These are phyloP conservation scores for Drosophila paulistorum DNA, from an alignment of 1,140 invertebrate species.

Conservation along the genomic window DNA sequence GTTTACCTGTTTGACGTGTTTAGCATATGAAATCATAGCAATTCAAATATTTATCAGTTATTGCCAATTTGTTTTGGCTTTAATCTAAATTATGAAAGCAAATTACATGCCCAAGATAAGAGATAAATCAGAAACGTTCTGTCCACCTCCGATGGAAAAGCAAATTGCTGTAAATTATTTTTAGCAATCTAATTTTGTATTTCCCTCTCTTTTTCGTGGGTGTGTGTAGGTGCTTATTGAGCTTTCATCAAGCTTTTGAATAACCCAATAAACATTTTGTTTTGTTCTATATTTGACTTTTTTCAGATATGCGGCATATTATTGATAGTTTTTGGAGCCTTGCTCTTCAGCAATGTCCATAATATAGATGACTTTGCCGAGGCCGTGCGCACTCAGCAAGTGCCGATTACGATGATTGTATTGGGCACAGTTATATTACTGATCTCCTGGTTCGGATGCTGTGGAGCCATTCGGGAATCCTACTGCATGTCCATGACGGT, in stretches of 20 bases:
- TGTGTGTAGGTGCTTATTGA: neutral
- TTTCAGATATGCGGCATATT: constrained; percentile 86
- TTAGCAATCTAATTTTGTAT: neutral
- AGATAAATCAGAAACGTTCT: constrained; percentile 33
- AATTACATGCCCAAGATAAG: constrained; percentile 29
- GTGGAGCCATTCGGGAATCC: constrained; percentile 92
- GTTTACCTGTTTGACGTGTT: neutral
- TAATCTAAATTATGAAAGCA: constrained; percentile 50
- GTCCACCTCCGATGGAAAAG: neutral
- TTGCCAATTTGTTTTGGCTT: constrained; percentile 19
- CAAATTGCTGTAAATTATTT: constrained; percentile 2
- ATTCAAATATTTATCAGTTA: constrained; percentile 38
- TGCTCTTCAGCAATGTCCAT: constrained; percentile 84
- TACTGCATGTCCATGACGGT: constrained; percentile 93
- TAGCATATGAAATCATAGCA: constrained; percentile 35
- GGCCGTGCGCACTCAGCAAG: constrained; percentile 83
- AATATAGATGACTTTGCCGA: constrained; percentile 84
- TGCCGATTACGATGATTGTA: constrained; percentile 88
- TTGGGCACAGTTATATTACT: constrained; percentile 89
- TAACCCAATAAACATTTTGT: constrained; percentile 40
- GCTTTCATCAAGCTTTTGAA: constrained; percentile 6
- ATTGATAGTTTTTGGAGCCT: constrained; percentile 85
- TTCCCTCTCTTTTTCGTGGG: neutral
- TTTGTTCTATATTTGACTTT: neutral
- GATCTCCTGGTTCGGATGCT: constrained; percentile 93